These are phyloP conservation scores for Chloropsis cyanopogon DNA, from an alignment of 2,113 vertebrate species.

Conservation along the genomic window DNA sequence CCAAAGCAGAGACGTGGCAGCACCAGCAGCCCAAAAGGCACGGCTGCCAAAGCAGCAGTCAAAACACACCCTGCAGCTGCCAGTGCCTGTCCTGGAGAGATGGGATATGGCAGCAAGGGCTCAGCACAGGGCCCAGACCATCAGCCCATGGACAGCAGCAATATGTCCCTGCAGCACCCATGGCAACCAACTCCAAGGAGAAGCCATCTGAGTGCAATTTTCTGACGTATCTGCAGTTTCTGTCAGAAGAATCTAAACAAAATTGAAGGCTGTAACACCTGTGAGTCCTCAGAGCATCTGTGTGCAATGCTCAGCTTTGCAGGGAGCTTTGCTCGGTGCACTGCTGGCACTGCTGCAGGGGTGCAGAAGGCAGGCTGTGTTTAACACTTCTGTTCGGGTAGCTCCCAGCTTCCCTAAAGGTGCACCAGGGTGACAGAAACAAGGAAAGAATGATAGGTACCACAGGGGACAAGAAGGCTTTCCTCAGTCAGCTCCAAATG, in stretches of 20 bases:
- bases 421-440: not conserved
- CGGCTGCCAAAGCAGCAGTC: not conserved
- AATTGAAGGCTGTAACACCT: not conserved
- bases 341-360: not conserved
- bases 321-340: not conserved
- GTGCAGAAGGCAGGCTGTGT: not conserved
- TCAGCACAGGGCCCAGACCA: rapidly evolving
- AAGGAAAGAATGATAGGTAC: not conserved
- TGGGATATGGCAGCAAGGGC: rapidly evolving
- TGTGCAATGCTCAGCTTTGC: not conserved
- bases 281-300: not conserved
- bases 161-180: rapidly evolving
- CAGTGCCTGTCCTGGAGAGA: rapidly evolving
- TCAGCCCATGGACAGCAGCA: not conserved
- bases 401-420: not conserved
- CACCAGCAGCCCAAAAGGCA: not conserved
- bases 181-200: not conserved
- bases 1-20: not conserved
- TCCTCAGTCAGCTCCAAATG: not conserved
- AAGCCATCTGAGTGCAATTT: not conserved
- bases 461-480: not conserved
- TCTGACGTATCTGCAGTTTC: not conserved
- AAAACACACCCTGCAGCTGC: rapidly evolving
- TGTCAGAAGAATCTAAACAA: not conserved
- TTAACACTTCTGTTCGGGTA: not conserved